phyloP scores from a whole-genome alignment of 2,113 vertebrate genomes.

The Puma concolor region DNA sequence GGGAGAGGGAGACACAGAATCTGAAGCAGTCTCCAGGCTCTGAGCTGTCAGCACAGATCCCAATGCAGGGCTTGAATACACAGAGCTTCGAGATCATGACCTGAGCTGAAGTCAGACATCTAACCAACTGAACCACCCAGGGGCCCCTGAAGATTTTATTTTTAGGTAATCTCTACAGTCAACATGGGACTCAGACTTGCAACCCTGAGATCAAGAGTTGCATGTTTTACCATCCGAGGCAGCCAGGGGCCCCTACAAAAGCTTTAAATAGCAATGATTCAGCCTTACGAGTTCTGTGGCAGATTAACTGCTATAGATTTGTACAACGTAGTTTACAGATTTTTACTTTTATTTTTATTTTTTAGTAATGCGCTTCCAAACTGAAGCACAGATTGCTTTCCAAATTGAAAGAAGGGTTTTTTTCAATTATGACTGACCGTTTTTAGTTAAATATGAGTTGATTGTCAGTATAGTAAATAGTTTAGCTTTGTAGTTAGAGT shows the following conservation, averaged over 20 bases:
- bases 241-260: not conserved
- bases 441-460: not conserved
- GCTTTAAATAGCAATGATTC: not conserved
- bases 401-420: too few relatives aligned
- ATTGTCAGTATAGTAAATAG: not conserved
- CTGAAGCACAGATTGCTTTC: too few relatives aligned
- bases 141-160: not conserved
- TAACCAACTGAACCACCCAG: too few relatives aligned
- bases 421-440: not conserved
- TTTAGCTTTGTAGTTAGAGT: not conserved
- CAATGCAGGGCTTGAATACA: too few relatives aligned
- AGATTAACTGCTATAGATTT: not conserved
- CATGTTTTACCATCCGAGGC: not conserved
- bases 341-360: not conserved
- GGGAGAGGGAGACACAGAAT: too few relatives aligned
- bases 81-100: too few relatives aligned
- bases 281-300: not conserved
- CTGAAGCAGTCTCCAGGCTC: too few relatives aligned
- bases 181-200: not conserved
- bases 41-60: too few relatives aligned
- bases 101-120: too few relatives aligned
- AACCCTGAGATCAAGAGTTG: not conserved
- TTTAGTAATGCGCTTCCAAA: not conserved
- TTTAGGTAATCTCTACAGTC: not conserved
- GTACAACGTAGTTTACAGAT: not conserved